Conservation (phyloP, 2,888 invertebrate species). For the Arrhopalites spinosus region DNA sequence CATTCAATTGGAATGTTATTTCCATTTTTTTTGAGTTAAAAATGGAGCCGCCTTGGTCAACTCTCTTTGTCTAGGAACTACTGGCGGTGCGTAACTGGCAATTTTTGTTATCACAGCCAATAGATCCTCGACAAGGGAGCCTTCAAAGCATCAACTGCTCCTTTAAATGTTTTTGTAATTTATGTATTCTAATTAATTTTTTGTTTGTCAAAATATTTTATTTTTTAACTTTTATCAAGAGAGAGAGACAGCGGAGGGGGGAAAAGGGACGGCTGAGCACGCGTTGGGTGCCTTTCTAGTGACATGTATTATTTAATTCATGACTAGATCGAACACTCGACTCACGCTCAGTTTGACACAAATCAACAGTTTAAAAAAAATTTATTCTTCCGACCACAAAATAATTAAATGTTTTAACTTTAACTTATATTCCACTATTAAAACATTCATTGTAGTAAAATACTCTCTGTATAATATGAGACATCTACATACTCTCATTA, state of each 20-base stretch:
- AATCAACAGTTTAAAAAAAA: constrained; percentile 9
- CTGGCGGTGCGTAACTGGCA: constrained; percentile 56
- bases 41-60: constrained; percentile 28
- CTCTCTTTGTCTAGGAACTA: constrained; percentile 56
- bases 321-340: constrained; percentile 57
- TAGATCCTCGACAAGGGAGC: constrained; percentile 57
- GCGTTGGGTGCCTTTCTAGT: constrained; percentile 56
- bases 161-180: not conserved
- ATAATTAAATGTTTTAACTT: no score
- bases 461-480: no score
- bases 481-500: no score
- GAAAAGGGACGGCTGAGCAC: constrained; percentile 45
- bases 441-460: no score
- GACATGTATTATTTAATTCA: constrained; percentile 47
- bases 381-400: no score
- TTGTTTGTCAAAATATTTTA: not conserved
- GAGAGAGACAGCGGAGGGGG: no score
- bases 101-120: constrained; percentile 56
- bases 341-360: constrained; percentile 51
- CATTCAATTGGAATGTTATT: no score
- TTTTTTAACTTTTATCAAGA: no score
- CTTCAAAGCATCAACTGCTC: constrained; percentile 36
- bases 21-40: no score
- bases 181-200: not conserved
- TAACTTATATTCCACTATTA: no score